phyloP scores from a whole-genome alignment of 2,888 invertebrate genomes.

The Drosophila differens region DNA sequence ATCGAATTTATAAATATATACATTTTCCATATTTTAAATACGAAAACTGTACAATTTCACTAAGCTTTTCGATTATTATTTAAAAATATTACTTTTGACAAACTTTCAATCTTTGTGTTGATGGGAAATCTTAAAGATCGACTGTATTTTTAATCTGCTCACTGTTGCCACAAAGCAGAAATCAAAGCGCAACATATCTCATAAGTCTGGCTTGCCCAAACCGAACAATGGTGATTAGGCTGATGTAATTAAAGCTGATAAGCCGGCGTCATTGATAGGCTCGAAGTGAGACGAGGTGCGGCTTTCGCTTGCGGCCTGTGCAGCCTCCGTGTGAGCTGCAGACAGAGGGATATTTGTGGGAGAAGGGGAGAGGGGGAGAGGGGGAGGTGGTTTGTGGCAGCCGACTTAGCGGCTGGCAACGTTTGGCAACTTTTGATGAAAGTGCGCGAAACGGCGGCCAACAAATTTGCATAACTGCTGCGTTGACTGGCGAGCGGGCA shows the following conservation, averaged over 20 bases:
- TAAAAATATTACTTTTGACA: neutral
- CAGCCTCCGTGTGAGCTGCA: neutral
- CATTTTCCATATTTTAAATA: neutral
- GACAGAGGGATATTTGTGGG: neutral
- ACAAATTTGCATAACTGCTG: constrained; percentile 79
- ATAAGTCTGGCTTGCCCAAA: neutral
- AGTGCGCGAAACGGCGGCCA: constrained; percentile 68
- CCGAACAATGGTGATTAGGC: constrained; percentile 41
- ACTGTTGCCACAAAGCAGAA: neutral
- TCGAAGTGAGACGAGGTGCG: constrained; percentile 15
- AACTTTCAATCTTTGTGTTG: neutral
- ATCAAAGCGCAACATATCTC: constrained; percentile 6
- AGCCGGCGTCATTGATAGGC: constrained; percentile 46
- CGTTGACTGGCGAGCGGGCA: constrained; percentile 53
- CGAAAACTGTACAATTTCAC: neutral
- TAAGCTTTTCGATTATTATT: neutral
- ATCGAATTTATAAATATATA: neutral
- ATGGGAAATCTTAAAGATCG: neutral
- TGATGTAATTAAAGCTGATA: constrained; percentile 53
- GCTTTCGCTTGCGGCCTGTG: constrained; percentile 1
- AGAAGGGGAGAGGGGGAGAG: neutral
- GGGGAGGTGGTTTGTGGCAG: constrained; percentile 7
- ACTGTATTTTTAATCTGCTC: neutral
- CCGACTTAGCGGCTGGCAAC: constrained; percentile 51
- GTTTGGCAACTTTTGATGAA: constrained; percentile 78